Percentiles rank a stretch among this genome's conserved stretches.
phyloP scores from a whole-genome alignment of 2,888 invertebrate species.

The Lasioglossum lativentre region DNA sequence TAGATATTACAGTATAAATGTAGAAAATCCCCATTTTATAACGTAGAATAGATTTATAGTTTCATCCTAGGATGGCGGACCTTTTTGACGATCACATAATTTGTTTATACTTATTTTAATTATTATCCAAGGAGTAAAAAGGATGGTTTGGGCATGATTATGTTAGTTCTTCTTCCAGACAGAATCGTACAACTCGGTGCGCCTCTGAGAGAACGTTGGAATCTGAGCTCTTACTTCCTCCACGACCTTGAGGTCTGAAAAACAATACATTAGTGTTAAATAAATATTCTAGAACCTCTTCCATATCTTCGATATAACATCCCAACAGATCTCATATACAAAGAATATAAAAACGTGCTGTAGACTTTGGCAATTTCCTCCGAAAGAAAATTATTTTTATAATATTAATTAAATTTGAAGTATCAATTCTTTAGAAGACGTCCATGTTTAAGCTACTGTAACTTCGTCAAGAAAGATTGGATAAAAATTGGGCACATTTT shows the following conservation, averaged over 20 bases:
- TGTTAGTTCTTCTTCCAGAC: conserved; percentile 68
- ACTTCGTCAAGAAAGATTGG: not conserved
- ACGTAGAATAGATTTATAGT: not conserved
- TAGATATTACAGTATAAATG: not conserved
- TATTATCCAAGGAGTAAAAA: not conserved
- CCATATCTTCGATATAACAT: not conserved
- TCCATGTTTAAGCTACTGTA: not conserved
- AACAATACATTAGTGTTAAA: not conserved
- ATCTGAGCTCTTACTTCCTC: conserved; percentile 93
- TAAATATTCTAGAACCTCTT: not conserved
- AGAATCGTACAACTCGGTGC: conserved; percentile 84
- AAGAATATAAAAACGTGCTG: not conserved
- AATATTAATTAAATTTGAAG: not conserved
- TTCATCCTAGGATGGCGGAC: not conserved
- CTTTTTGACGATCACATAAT: no score
- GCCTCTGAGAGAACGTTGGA: conserved; percentile 91
- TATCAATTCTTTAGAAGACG: not conserved
- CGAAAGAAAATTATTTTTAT: not conserved
- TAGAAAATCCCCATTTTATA: not conserved
- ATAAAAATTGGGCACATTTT: not conserved
- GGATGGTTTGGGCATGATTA: not conserved
- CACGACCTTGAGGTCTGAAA: conserved; percentile 89
- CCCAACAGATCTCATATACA: not conserved
- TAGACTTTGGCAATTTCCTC: not conserved
- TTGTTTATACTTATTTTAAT: no score